phyloP scores from a whole-genome alignment of 2,797 vertebrate species.

The Catostomus latipinnis region DNA sequence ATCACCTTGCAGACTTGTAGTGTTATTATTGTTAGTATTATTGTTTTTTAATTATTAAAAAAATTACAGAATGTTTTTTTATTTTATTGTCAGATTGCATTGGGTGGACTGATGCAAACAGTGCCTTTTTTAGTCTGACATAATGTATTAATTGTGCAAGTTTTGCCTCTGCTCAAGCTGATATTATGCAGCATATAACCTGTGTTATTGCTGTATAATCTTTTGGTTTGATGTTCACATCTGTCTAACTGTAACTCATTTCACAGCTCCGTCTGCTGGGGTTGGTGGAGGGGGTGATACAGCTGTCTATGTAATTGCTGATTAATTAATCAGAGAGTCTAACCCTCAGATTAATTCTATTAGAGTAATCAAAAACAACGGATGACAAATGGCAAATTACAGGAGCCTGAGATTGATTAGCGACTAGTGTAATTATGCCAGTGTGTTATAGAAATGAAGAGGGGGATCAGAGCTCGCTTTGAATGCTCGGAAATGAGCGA shows the following conservation, averaged over 20 bases:
- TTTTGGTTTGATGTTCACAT: slow-evolving; percentile 43
- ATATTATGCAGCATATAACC: neutral
- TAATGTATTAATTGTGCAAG: neutral
- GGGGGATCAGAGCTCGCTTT: slow-evolving; percentile 44
- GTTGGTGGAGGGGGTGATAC: slow-evolving; percentile 37
- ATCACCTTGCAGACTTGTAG: no score
- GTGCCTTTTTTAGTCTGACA: neutral
- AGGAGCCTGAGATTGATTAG: slow-evolving; percentile 59
- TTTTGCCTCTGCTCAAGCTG: neutral
- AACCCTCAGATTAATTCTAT: slow-evolving; percentile 66
- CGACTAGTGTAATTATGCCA: slow-evolving; percentile 58
- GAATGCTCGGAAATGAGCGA: slow-evolving; percentile 40
- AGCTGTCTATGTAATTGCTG: slow-evolving; percentile 65
- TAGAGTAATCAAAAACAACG: slow-evolving; percentile 63
- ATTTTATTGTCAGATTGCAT: neutral
- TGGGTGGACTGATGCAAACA: no score
- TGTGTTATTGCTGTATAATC: neutral
- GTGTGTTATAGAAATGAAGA: slow-evolving; percentile 56
- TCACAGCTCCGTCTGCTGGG: slow-evolving; percentile 10
- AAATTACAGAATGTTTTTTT: no score
- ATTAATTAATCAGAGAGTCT: slow-evolving; percentile 66
- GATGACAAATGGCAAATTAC: slow-evolving; percentile 60
- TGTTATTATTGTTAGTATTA: no score
- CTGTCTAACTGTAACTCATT: slow-evolving; percentile 56
- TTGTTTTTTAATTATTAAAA: no score